Conservation (phyloP, 2,888 invertebrate species). For the Ptilodon capucinus region DNA sequence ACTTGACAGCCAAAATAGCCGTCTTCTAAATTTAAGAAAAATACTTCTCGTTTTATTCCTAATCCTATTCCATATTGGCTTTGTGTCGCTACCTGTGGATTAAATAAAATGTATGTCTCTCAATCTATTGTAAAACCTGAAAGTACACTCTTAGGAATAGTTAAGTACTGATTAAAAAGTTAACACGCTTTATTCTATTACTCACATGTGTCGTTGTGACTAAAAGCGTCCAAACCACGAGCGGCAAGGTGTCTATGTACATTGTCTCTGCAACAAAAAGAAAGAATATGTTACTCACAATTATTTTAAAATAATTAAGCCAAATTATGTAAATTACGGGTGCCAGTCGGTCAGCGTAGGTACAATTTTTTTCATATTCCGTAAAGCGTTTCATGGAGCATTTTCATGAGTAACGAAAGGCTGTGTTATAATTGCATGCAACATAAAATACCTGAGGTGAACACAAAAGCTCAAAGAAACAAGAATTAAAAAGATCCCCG, state of each 20-base stretch:
- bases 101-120: conserved; percentile 10
- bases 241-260: conserved; percentile 94
- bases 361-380: too few species aligned
- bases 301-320: too few species aligned
- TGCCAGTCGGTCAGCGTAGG: too few species aligned
- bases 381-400: too few species aligned
- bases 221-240: conserved; percentile 95
- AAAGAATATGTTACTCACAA: conserved; percentile 31
- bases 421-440: too few species aligned
- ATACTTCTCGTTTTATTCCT: conserved; percentile 95
- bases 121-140: conserved; percentile 1
- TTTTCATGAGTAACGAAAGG: too few species aligned
- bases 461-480: too few species aligned
- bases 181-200: conserved; percentile 43
- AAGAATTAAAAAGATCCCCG: too few species aligned
- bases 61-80: conserved; percentile 90
- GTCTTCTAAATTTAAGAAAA: conserved; percentile 98
- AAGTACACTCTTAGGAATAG: background rate
- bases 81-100: conserved; percentile 87
- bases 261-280: conserved; percentile 92
- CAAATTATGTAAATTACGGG: too few species aligned
- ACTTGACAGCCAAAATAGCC: conserved; percentile 99
- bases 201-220: conserved; percentile 91
- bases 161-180: background rate
- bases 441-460: too few species aligned